Conservation (phyloP, 2,888 invertebrate genomes). For the Synanthedon vespiformis region DNA sequence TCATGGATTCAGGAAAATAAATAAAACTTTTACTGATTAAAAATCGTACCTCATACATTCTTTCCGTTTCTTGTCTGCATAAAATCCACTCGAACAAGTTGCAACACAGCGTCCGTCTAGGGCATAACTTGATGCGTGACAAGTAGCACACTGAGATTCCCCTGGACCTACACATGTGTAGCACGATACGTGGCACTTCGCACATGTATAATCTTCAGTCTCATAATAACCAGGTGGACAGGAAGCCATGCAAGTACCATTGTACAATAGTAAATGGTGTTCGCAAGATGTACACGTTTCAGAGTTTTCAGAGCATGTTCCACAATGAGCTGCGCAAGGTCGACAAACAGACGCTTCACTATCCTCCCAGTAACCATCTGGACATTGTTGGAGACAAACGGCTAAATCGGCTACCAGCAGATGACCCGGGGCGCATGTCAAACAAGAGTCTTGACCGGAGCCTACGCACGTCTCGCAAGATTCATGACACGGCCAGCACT, state of each 20-base stretch:
- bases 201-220: conserved; percentile 88
- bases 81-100: conserved; percentile 80
- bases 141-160: conserved; percentile 84
- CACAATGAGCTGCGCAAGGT: conserved; percentile 88
- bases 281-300: conserved; percentile 90
- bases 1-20: neutral
- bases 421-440: conserved; percentile 87
- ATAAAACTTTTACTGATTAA: neutral
- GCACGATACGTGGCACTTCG: conserved; percentile 82
- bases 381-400: conserved; percentile 88
- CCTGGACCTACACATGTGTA: conserved; percentile 84
- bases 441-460: conserved; percentile 86
- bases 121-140: conserved; percentile 78
- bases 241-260: conserved; percentile 84
- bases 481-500: conserved; percentile 89
- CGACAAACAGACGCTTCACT: conserved; percentile 81
- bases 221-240: conserved; percentile 87
- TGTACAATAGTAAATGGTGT: conserved; percentile 86
- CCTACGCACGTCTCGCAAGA: conserved; percentile 92
- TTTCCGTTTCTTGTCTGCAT: conserved; percentile 80
- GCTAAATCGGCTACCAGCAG: conserved; percentile 86
- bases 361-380: conserved; percentile 90
- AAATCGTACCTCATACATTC: conserved; percentile 76
- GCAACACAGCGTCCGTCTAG: conserved; percentile 79
- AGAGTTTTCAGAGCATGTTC: conserved; percentile 84